Evolutionary conservation across 1,140 invertebrate species (phyloP), one percentile per base, ranked within the genome.

Genomic region (Macrobrachium rosenbergii): DNA sequence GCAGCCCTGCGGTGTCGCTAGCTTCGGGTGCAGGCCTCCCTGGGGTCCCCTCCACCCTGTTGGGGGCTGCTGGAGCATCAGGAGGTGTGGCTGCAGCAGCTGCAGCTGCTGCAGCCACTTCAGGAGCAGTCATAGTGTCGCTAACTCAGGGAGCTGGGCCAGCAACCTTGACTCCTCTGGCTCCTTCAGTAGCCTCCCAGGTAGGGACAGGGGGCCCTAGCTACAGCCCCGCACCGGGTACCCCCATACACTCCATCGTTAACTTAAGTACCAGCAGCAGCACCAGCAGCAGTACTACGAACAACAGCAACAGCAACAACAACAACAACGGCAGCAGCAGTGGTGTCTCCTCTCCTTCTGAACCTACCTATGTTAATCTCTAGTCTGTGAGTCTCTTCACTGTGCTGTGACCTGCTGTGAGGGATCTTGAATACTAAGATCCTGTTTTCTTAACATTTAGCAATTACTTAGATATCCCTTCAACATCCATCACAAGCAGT

Each of bases 351-450:
- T 88, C 87, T 87, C 89, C 87, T 77, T 85, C 89, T 73, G 89
- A 90, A 87, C 89, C 89, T 83, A 90, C 89, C 79, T 90, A 90
- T 88, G 89, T 90, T 88, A 90, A 90, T 86, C 89, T 90, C 85
- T 90, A 90, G 89, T 88, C 89, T 87, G 89, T 90, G 89, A 90
- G 89, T 90, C 84, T 87, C 82, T 87, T 80, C 84, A 87, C 84
- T 87, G 84, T 87, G 84, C 84, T 87, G 84, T 87, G 84, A 87
- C 62, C 84, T 87, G 84, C 84, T 87, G 84, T 87, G 84, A 75
- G 75, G 84, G 84, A 87, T 87, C 75, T 87, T 87, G 84, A 87
- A 87, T 78, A 23, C 76, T 37, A 37, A 37, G 28, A 37, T 37
- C 28, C 28, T 37, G 28, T 37, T 37, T 37, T 37, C 28, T 37